Evolutionary conservation across 2,113 vertebrate genomes (phyloP).

Genomic region (Ranitomeya variabilis): DNA sequence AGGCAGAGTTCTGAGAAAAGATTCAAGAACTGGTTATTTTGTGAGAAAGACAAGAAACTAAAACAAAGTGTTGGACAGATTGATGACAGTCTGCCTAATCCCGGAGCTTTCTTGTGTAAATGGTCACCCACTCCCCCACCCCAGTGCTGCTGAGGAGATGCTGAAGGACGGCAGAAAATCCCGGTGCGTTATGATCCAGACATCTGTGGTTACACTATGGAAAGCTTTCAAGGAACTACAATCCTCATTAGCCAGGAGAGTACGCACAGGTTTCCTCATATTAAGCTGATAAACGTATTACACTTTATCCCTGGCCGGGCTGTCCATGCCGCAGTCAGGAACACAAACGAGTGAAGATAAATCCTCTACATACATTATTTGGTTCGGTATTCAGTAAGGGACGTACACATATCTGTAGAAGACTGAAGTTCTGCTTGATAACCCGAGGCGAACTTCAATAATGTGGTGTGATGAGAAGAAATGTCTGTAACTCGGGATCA

Average conservation of each 20-base stretch:
- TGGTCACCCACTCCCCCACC: not conserved
- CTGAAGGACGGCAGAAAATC: no score
- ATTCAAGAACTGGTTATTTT: no score
- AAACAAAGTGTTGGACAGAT: not conserved
- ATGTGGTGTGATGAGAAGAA: no score
- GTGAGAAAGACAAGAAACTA: no score
- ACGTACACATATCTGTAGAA: not conserved
- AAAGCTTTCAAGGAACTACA: conserved; percentile 8
- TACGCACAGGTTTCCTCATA: not conserved
- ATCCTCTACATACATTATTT: not conserved
- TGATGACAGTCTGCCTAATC: not conserved
- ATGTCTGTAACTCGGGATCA: no score
- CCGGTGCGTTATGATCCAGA: not conserved
- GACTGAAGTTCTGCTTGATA: no score
- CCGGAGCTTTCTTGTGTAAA: not conserved
- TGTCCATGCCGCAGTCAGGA: not conserved
- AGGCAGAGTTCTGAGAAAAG: no score
- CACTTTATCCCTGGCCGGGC: not conserved
- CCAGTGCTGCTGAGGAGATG: no score
- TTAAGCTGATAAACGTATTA: not conserved
- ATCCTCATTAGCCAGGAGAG: not conserved
- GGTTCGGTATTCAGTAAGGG: not conserved
- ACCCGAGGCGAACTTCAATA: no score
- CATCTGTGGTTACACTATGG: not conserved
- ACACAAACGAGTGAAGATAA: not conserved